phyloP scores from a whole-genome alignment of 1,140 invertebrate species.

The Acromyrmex charruanus region DNA sequence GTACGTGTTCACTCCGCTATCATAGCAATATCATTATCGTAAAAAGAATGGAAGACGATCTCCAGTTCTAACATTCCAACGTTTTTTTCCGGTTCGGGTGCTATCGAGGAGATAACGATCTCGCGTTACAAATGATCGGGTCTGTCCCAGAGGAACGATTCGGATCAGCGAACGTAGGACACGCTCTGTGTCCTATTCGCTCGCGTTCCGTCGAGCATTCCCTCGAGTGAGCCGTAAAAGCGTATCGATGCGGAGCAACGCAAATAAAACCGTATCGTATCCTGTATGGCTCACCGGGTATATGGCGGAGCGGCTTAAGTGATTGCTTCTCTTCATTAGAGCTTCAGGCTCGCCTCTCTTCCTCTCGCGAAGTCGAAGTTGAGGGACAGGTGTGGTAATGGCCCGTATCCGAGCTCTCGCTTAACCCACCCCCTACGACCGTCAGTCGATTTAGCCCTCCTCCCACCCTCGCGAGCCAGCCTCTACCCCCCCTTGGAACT shows the following conservation, averaged over 20 bases:
- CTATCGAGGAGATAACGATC: constrained; percentile 50
- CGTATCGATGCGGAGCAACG: constrained; percentile 28
- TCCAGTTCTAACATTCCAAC: not conserved
- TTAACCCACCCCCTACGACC: constrained; percentile 41
- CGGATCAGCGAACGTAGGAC: constrained; percentile 30
- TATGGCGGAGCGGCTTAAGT: constrained; percentile 79
- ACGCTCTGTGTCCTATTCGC: constrained; percentile 21
- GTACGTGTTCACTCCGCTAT: not conserved
- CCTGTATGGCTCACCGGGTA: constrained; percentile 58
- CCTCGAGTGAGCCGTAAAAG: constrained; percentile 69
- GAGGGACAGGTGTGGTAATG: constrained; percentile 85
- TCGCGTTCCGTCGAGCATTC: constrained; percentile 49
- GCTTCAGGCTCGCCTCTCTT: constrained; percentile 46
- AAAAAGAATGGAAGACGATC: not conserved
- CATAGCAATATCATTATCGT: not conserved
- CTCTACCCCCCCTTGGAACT: constrained; percentile 72
- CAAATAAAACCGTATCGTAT: constrained; percentile 69
- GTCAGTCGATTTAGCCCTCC: constrained; percentile 77
- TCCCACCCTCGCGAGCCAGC: constrained; percentile 19
- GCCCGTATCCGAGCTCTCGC: constrained; percentile 78
- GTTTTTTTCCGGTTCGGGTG: not conserved
- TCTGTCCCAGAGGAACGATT: constrained; percentile 52
- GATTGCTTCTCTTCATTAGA: constrained; percentile 85
- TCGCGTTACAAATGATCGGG: constrained; percentile 58
- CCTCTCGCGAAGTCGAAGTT: constrained; percentile 64